Evolutionary conservation across 2,888 invertebrate species (phyloP), one percentile per base, ranked within the genome.

Genomic region (Saturnia pavonia): DNA sequence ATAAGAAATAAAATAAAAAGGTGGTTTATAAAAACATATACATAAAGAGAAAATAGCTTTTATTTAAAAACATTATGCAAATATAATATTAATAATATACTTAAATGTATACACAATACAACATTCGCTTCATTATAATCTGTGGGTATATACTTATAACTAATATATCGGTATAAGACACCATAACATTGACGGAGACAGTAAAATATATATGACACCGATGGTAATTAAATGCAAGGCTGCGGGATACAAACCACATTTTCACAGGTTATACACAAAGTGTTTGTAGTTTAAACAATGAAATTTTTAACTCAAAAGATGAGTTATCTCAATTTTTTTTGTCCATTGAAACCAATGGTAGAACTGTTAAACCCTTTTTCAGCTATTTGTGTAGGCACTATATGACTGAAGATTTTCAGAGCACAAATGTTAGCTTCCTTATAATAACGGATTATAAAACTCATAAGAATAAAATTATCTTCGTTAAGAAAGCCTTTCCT

Each of bases 111-210:
- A 65, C 11, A 65, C 0, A 19, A 8, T 16, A 60, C 16, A 19
- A n/a, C 34, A 27, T 19, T 16, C 40, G n/a, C 40, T 40, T 65
- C 40, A 65, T 40, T 65, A 65, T 40, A 65, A 40, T 65, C 40
- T 40, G 65, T 65, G 65, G 65, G 65, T 65, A 65, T 65, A 63
- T 40, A 3, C 65, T 65, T 65, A 65, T 1, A 65, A 65, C 65
- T 65, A 65, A 16, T 34, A 40, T n/a, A 19, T 40, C 40, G 19
- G n/a, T 40, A 34, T 34, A 16, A 65, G 63, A 65, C 63, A 65
- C 19, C 14, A 34, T 63, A 34, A 65, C 2, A 65, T 65, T 65
- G 40, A 65, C 40, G 11, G 7, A 54, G 22, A 54, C 34, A 22
- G 3, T 22, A 54, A 54, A 27, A 25, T 25, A 63, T 60, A 1